Evolutionary conservation across 2,113 vertebrate species (phyloP), one percentile per base, ranked within the genome.

Genomic region (Saccopteryx bilineata): DNA sequence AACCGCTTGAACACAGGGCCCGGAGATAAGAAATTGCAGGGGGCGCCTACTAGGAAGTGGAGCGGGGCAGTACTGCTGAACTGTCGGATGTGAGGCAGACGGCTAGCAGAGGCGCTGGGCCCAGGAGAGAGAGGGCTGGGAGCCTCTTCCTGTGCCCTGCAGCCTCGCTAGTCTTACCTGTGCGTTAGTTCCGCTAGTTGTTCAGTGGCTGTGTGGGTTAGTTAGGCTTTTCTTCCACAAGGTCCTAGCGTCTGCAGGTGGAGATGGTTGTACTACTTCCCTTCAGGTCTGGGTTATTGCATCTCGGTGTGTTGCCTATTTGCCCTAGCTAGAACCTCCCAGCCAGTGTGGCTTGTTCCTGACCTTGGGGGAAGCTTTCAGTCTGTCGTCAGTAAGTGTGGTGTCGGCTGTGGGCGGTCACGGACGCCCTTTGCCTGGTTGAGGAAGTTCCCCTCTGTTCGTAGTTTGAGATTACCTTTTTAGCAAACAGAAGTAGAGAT

Each of bases 401-500:
- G 33, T 83, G 12, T 89, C 68, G 6, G 12, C 60, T 68, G 10
- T 89, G 60, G 68, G 19, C 58, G 33, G 75, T 76, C 68, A 17
- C 33, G 76, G 33, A 83, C 28, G 10, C 76, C 33, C 33, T 75
- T 74, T 46, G 33, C 48, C 50, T 17, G 19, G 5, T 52, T 31
- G 65, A 54, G 46, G 65, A 69, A 52, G 21, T 54, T 66, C 61
- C 24, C 33, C 39, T 69, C 12, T 69, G 31, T 69, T 84, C 54
- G 39, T 94, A 18, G 61, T 61, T 76, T 90, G 54, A 61, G 54
- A 24, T 94, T 90, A 18, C 68, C 60, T 52, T 80, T 66, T 66
- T 33, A 58, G 75, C 78, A 78, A 92, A 52, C 10, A 60, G 24
- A 39, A 90, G 31, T 69, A 84, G 9, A 94, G 50, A 52, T 33